phyloP scores from a whole-genome alignment of 2,113 vertebrate genomes.

The Bungarus multicinctus region DNA sequence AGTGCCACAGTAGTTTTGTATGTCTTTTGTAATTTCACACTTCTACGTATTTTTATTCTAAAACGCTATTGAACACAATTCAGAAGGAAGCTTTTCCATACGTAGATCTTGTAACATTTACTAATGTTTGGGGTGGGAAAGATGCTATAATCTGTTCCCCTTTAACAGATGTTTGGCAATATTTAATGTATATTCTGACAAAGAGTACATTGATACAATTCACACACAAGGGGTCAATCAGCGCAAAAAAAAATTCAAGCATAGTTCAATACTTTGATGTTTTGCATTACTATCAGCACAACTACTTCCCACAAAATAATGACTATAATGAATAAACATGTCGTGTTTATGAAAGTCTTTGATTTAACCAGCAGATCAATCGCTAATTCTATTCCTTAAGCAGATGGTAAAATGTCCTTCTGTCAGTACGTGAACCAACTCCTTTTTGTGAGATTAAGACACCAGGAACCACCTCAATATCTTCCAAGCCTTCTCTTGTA shows the following conservation, averaged over 20 bases:
- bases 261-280: conserved; percentile 57
- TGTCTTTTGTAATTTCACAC: conserved; percentile 8
- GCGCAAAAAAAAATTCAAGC: conserved; percentile 19
- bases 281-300: conserved; percentile 69
- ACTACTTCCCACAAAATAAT: conserved; percentile 67
- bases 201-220: background rate
- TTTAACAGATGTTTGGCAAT: conserved; percentile 18
- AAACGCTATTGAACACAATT: conserved; percentile 47
- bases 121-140: conserved; percentile 18
- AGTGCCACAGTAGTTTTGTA: background rate
- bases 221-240: conserved; percentile 9
- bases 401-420: conserved; percentile 82
- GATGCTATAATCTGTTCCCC: conserved; percentile 23
- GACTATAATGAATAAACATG: conserved; percentile 83
- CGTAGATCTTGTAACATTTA: conserved; percentile 38
- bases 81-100: conserved; percentile 41
- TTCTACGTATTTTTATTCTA: conserved; percentile 40
- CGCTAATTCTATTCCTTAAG: conserved; percentile 95
- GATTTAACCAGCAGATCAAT: conserved; percentile 82
- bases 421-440: conserved; percentile 87
- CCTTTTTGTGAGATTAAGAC: conserved; percentile 73
- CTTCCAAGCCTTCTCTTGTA: conserved; percentile 40
- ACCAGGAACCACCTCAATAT: conserved; percentile 47
- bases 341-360: conserved; percentile 68
- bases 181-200: conserved; percentile 4